Base-by-base conservation (phyloP, 2,797 vertebrate species). In the Pelodytes ibericus region DNA sequence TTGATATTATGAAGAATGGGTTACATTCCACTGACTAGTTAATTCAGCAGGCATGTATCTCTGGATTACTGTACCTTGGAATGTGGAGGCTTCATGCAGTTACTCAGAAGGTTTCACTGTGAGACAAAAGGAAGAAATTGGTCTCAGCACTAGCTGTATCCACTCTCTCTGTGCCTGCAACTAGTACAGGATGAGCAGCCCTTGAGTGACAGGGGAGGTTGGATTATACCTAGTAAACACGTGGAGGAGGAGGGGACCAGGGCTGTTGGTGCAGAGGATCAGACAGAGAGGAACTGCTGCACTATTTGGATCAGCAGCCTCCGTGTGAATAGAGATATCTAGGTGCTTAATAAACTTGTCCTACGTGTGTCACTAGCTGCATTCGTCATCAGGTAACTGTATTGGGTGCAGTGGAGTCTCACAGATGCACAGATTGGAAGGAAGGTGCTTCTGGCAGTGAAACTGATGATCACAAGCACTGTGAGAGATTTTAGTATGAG, bases 141-240 rank as follows among this genome's bases (percentile, higher is more conserved):
- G 69, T 79, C 71, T 63, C n/a, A n/a, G 30, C 31, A 16, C 71
- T 74, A 36, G 71, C 57, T 62, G 15, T 30, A 71, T 56, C 27
- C 51, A 69, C 41, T 53, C 41, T 44, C 41, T 53, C 41, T 44
- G 41, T 44, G 41, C 20, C 77, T 63, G 64, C 77, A 69, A 57
- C 71, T 69, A 44, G 41, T 30, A 72, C 70, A 56, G 64, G 65
- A 68, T 79, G 31, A 78, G 63, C 75, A 53, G 75, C 20, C 49
- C 20, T 29, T 68, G 76, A 68, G 57, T 69, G 71, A 39, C 47
- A 68, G 41, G 56, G 58, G 64, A 69, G 71, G 77, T 41, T 53
- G 69, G 77, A 44, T 39, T 68, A 68, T 68, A 79, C 77, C 47
- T 63, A 57, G 27, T 15, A 79, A 62, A 51, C 77, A 73, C 64